Evolutionary conservation across 2,797 vertebrate species (phyloP).

Genomic region (Aphelocoma californica): DNA sequence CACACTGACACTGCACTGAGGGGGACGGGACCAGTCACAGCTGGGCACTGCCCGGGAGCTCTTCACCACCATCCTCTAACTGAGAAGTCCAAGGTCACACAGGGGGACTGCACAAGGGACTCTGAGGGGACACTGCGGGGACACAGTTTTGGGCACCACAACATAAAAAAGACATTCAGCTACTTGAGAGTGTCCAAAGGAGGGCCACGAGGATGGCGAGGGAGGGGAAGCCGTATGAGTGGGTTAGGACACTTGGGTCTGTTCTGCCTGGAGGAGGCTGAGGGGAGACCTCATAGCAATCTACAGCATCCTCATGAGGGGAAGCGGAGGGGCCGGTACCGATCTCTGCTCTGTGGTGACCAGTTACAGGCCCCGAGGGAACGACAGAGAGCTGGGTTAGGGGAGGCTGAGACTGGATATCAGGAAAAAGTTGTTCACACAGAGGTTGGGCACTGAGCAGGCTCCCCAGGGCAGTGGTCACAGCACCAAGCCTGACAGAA

Average conservation of each 20-base stretch:
- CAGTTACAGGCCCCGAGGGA: not conserved
- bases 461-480: accelerated
- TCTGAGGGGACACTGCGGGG: accelerated
- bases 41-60: not conserved
- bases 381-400: accelerated
- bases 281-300: not conserved
- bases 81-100: not conserved
- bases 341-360: not conserved
- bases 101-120: accelerated
- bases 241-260: not conserved
- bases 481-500: no score
- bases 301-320: no score
- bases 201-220: no score
- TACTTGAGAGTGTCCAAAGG: not conserved
- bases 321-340: accelerated
- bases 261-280: not conserved
- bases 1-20: not conserved
- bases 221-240: not conserved
- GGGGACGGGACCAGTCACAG: not conserved
- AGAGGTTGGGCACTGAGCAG: no score
- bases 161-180: not conserved
- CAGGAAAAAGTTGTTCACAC: accelerated
- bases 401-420: accelerated
- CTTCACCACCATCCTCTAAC: accelerated
- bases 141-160: not conserved